A percentile compares a stretch with the other conserved stretches of the same genome.
Conservation (phyloP, 2,113 vertebrate genomes). For the Smithornis capensis region DNA sequence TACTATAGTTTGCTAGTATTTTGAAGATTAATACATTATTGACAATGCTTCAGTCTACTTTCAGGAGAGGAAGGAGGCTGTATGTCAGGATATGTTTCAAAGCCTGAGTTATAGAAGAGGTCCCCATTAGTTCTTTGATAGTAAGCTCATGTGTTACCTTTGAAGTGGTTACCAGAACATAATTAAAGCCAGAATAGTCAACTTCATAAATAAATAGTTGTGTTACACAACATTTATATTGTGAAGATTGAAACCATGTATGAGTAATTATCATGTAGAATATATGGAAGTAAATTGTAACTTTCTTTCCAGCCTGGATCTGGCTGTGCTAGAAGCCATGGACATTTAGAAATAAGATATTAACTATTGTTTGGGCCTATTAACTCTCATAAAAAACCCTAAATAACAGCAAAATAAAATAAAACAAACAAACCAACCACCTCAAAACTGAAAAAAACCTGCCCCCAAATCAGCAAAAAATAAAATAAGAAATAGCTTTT, state of each 20-base stretch:
- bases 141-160: neutral
- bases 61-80: fast-evolving
- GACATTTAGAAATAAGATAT: neutral
- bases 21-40: neutral
- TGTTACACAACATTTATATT: neutral
- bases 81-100: neutral
- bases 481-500: neutral
- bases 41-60: neutral
- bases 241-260: neutral
- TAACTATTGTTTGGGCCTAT: neutral
- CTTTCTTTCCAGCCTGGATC: neutral
- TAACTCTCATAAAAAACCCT: neutral
- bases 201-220: neutral
- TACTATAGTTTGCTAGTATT: neutral
- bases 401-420: too few relatives aligned
- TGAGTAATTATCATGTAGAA: neutral
- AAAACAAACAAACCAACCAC: too few relatives aligned
- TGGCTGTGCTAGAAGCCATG: fast-evolving
- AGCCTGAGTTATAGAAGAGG: neutral
- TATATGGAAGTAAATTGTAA: neutral
- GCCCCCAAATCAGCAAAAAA: neutral
- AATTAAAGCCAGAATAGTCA: neutral
- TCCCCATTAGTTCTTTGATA: neutral
- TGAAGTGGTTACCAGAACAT: neutral
- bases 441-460: neutral